Evolutionary conservation across 2,113 vertebrate species (phyloP).

Genomic region (Cebidichthys violaceus): DNA sequence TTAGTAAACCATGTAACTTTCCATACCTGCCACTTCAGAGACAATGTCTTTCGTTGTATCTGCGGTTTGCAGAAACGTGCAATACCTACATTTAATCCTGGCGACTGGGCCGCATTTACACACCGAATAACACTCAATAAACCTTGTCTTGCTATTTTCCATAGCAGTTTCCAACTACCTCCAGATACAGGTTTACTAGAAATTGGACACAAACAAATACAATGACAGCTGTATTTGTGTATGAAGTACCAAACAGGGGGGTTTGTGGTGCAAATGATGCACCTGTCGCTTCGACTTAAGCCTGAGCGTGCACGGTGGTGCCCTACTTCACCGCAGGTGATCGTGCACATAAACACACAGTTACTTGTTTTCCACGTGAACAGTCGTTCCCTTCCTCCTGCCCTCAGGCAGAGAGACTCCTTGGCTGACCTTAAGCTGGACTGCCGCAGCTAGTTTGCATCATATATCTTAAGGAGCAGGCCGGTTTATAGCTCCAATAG

Average conservation of each 20-base stretch:
- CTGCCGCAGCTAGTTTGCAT: constrained; percentile 71
- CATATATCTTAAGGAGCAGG: constrained; percentile 57
- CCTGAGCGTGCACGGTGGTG: constrained; percentile 10
- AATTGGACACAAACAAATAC: constrained; percentile 23
- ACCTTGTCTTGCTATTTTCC: background rate
- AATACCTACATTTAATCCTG: background rate
- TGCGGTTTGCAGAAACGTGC: background rate
- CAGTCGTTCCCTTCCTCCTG: constrained; percentile 45
- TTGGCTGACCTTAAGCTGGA: constrained; percentile 71
- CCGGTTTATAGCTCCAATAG: constrained; percentile 35
- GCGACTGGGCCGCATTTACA: background rate
- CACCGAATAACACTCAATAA: background rate
- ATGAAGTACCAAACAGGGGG: constrained; percentile 4
- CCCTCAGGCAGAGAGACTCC: constrained; percentile 64
- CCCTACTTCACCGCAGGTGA: constrained; percentile 48
- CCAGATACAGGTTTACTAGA: background rate
- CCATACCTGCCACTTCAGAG: background rate
- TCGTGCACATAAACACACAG: constrained; percentile 33
- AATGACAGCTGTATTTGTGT: background rate
- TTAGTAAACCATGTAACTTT: background rate
- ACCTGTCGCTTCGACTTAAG: constrained; percentile 54
- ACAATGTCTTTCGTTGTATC: background rate
- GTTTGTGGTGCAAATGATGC: constrained; percentile 10
- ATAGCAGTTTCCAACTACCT: background rate
- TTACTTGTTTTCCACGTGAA: constrained; percentile 13